These are phyloP conservation scores for Euglossa dilemma DNA, from an alignment of 1,140 invertebrate genomes.

Conservation along the genomic window DNA sequence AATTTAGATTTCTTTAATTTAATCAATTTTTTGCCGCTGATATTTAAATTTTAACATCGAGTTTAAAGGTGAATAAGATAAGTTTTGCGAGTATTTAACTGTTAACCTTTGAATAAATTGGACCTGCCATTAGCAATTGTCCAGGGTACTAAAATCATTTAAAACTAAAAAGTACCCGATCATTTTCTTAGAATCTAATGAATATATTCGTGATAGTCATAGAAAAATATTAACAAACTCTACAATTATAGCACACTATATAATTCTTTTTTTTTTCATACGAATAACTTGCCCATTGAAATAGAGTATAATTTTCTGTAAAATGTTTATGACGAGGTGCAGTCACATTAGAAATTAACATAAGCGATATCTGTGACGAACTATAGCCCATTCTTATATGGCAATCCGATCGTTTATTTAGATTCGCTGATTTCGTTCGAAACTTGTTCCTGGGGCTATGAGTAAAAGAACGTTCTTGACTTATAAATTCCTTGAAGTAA, in stretches of 20 bases:
- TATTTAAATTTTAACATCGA: conserved; percentile 10
- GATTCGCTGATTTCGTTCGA: conserved; percentile 31
- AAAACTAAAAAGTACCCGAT: conserved; percentile 52
- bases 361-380: conserved; percentile 43
- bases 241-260: conserved; percentile 26
- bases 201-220: conserved; percentile 67
- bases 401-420: conserved; percentile 18
- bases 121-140: conserved; percentile 58
- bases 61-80: background rate
- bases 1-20: conserved; percentile 36
- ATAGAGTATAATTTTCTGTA: conserved; percentile 48
- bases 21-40: background rate
- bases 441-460: conserved; percentile 50
- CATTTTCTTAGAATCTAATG: conserved; percentile 63
- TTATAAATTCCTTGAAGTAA: conserved; percentile 51
- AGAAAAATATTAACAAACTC: conserved; percentile 59
- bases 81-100: conserved; percentile 2
- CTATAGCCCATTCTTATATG: conserved; percentile 20
- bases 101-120: conserved; percentile 38
- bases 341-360: conserved; percentile 27
- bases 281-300: conserved; percentile 35
- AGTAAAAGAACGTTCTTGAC: conserved; percentile 25
- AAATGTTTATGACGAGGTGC: background rate
- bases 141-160: conserved; percentile 69
- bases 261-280: conserved; percentile 47